A percentile compares a stretch with the other conserved stretches of the same genome.
Evolutionary conservation across 2,888 invertebrate species (phyloP).

Genomic region (Dioctria linearis): DNA sequence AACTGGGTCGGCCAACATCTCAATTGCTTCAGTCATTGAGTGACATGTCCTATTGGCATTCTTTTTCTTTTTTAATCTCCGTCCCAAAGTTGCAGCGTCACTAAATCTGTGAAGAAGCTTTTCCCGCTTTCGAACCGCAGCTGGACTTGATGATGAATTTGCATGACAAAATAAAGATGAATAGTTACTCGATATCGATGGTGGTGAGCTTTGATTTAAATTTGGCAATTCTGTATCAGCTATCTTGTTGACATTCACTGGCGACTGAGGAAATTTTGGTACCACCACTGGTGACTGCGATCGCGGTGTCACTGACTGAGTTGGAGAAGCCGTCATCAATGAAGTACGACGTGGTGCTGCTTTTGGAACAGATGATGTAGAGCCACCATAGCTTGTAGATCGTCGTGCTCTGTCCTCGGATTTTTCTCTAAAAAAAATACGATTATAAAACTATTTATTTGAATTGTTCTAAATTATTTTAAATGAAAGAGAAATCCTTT

Average conservation of each 20-base stretch:
- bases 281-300: constrained; percentile 63
- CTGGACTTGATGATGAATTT: constrained; percentile 67
- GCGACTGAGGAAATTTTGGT: constrained; percentile 68
- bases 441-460: no score
- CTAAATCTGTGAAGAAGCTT: constrained; percentile 70
- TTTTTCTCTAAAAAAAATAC: constrained; percentile 66
- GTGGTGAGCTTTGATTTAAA: constrained; percentile 65
- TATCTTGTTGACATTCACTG: constrained; percentile 43
- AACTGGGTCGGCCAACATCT: constrained; percentile 71
- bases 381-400: constrained; percentile 68
- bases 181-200: constrained; percentile 62
- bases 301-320: constrained; percentile 60
- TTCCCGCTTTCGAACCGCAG: constrained; percentile 68
- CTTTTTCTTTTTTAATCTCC: constrained; percentile 70
- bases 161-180: constrained; percentile 67
- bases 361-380: constrained; percentile 64
- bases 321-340: constrained; percentile 63
- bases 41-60: constrained; percentile 69
- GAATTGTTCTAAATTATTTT: no score
- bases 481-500: no score
- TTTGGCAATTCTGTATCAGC: constrained; percentile 61
- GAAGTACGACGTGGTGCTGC: constrained; percentile 69
- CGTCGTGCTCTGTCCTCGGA: constrained; percentile 68
- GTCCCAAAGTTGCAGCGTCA: constrained; percentile 71
- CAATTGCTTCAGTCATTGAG: constrained; percentile 71